Evolutionary conservation across 2,797 vertebrate genomes (phyloP).

Genomic region (Cirrhinus mrigala): DNA sequence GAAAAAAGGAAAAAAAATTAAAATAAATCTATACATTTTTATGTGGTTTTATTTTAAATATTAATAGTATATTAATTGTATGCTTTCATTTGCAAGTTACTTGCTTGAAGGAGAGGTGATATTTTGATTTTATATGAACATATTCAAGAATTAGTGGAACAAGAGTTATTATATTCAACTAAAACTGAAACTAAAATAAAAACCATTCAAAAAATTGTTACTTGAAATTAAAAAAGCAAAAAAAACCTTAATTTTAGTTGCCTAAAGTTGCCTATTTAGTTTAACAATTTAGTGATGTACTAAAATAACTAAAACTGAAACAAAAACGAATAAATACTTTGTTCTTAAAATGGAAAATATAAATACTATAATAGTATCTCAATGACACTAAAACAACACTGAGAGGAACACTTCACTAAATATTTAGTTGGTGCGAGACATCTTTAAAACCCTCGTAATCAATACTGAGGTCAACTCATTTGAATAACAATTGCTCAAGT

Average conservation of each 20-base stretch:
- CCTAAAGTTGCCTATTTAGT: no score
- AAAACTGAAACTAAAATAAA: neutral
- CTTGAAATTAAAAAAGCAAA: neutral
- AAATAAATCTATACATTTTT: no score
- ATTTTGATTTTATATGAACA: no score
- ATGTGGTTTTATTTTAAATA: no score
- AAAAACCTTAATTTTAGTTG: neutral
- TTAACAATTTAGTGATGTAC: no score
- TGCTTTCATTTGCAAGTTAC: no score
- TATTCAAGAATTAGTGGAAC: no score
- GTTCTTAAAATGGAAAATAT: neutral
- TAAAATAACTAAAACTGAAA: neutral
- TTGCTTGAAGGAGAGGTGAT: no score
- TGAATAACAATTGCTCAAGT: conserved; percentile 74
- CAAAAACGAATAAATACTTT: neutral
- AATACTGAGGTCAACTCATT: conserved; percentile 63
- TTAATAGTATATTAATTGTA: no score
- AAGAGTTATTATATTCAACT: neutral
- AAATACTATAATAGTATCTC: neutral
- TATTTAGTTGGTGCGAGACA: conserved; percentile 34
- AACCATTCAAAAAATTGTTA: neutral
- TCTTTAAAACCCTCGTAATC: conserved; percentile 32
- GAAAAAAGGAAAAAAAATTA: no score
- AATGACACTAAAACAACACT: neutral
- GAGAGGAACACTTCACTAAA: conserved; percentile 29